phyloP scores from a whole-genome alignment of 2,113 vertebrate genomes.

The Malurus alboscapulatus region DNA sequence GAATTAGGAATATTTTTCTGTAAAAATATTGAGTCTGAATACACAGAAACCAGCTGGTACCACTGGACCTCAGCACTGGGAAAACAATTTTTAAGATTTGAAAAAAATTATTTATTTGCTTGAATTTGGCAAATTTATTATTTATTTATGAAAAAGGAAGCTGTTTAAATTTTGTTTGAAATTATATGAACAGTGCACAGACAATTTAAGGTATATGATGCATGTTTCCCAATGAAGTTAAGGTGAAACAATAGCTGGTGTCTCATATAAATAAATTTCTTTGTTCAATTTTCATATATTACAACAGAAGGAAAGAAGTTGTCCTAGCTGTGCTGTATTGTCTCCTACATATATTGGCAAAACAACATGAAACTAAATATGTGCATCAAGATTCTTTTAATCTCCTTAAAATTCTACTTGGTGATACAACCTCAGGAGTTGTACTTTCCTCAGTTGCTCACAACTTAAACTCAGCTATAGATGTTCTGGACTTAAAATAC shows the following conservation, averaged over 20 bases:
- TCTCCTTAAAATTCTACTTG: conserved; percentile 42
- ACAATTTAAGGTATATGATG: not conserved
- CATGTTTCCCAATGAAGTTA: not conserved
- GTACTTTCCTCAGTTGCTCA: conserved; percentile 13
- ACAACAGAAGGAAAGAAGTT: conserved; percentile 8
- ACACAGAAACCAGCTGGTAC: not conserved
- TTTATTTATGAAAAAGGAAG: not conserved
- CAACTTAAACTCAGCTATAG: not conserved
- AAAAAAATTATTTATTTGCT: not conserved
- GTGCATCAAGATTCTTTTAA: not conserved
- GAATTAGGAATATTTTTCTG: not conserved
- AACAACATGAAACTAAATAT: conserved; percentile 25
- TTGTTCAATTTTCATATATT: conserved; percentile 1
- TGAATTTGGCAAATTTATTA: not conserved
- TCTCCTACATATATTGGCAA: conserved; percentile 3
- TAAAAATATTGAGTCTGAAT: not conserved
- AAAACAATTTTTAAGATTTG: not conserved
- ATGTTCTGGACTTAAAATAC: conserved; percentile 23
- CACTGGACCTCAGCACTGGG: not conserved
- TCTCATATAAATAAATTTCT: not conserved
- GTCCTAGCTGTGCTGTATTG: not conserved
- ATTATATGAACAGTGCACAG: not conserved
- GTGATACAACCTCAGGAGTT: conserved; percentile 26
- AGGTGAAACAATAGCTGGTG: not conserved
- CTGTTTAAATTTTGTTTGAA: not conserved